A percentile compares a stretch with the other conserved stretches of the same genome.
phyloP scores from a whole-genome alignment of 2,888 invertebrate genomes.

The Hirtodrosophila alboralis region DNA sequence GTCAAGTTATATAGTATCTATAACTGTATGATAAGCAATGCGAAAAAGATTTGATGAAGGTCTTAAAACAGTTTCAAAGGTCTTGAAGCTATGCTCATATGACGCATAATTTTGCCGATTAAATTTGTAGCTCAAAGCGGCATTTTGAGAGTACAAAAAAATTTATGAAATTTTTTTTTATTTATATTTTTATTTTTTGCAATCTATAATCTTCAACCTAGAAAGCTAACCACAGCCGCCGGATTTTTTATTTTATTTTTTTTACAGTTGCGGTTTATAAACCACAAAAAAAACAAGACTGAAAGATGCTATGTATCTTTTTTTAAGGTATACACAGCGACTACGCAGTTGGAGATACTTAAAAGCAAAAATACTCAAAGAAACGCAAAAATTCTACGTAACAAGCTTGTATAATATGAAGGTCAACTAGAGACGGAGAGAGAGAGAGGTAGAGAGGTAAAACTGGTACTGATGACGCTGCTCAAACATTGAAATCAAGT shows the following conservation, averaged over 20 bases:
- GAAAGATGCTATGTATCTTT: constrained; percentile 1
- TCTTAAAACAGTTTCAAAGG: too few species aligned
- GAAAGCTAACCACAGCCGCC: too few species aligned
- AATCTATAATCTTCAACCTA: constrained; percentile 11
- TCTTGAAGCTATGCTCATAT: too few species aligned
- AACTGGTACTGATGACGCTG: background rate
- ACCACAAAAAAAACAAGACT: constrained; percentile 35
- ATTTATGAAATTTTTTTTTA: too few species aligned
- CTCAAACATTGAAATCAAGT: constrained; percentile 43
- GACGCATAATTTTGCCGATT: too few species aligned
- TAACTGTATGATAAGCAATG: too few species aligned
- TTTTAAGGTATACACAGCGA: constrained; percentile 19
- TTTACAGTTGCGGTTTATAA: constrained; percentile 41
- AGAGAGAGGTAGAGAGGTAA: constrained; percentile 9
- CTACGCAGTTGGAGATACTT: constrained; percentile 28
- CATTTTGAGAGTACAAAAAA: too few species aligned
- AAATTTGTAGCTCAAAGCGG: too few species aligned
- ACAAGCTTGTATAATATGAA: constrained; percentile 48
- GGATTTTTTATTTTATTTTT: constrained; percentile 15
- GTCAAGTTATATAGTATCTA: constrained; percentile 3
- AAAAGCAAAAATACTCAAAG: too few species aligned
- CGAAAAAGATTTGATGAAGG: too few species aligned
- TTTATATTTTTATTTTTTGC: background rate
- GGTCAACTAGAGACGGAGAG: constrained; percentile 48
- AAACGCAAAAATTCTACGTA: constrained; percentile 38